Evolutionary conservation across 2,113 vertebrate species (phyloP).

Genomic region (Numenius arquata): DNA sequence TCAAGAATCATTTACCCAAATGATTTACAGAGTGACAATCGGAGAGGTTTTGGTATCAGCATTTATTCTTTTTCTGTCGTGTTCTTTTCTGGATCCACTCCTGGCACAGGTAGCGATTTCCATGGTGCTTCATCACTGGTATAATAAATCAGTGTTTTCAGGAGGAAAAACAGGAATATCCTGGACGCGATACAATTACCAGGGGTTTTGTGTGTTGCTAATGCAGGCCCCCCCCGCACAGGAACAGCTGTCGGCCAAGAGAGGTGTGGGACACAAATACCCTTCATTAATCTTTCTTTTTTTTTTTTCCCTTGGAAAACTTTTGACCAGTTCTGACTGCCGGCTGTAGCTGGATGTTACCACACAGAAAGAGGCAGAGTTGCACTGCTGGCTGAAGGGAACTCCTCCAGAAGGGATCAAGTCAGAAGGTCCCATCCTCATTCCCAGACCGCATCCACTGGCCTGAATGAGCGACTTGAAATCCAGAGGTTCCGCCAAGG

Average conservation of each 20-base stretch:
- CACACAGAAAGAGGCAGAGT: not conserved
- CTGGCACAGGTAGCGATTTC: not conserved
- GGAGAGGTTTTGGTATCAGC: not conserved
- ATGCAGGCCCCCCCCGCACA: accelerated
- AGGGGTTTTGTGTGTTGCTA: not conserved
- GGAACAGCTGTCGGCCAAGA: not conserved
- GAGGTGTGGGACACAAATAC: not conserved
- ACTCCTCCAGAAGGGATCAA: not conserved
- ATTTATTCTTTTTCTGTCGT: not conserved
- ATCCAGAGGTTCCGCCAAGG: not conserved
- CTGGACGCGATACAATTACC: not conserved
- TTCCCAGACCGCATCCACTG: too few relatives aligned
- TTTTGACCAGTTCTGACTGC: not conserved
- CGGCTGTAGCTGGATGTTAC: not conserved
- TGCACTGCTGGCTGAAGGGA: not conserved
- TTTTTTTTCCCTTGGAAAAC: not conserved
- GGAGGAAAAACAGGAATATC: not conserved
- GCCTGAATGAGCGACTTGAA: not conserved
- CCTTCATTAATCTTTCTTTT: not conserved
- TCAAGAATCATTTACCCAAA: not conserved
- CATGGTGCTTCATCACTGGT: not conserved
- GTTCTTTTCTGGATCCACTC: not conserved
- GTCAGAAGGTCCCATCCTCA: not conserved
- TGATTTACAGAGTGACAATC: not conserved
- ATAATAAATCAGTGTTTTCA: not conserved